Evolutionary conservation across 2,113 vertebrate genomes (phyloP), one percentile per base, ranked within the genome.

Genomic region (Onychostoma macrolepis): DNA sequence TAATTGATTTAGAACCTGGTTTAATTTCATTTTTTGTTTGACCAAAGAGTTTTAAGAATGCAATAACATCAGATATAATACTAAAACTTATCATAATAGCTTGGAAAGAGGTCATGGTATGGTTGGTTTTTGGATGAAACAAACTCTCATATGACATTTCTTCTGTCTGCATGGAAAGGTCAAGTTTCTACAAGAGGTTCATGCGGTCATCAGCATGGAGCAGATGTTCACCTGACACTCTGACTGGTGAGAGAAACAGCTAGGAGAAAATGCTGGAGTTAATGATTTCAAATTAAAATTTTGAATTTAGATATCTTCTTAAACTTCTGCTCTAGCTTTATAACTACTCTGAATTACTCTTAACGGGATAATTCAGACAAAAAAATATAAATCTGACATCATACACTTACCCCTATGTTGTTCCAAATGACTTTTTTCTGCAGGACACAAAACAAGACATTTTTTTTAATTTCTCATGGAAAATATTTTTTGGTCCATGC

Each of bases 221-320:
- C 36, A 65, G 58, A 9, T 45, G 15, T 45, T 12, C 56, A 67
- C 9, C 38, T 21, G 38, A 48, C 74, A 67, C 58, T n/a, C 30
- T 80, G n/a, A 80, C 56, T 7, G 80, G 80, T 82, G n/a, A 65
- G 80, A 82, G 74, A 76, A 48, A 28, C 63, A 67, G 0, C 11
- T 67, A 26, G 1, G 41, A 72, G 6, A 21, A 58, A n/a, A 61
- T 61, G 8, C 7, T 61, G 56, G 56, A n/a, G 56, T 61, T n/a
- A n/a, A 61, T 61, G 56, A 61, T 24, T 58, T 58, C 21, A 61
- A n/a, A 71, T 9, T 8, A 0, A 8, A 21, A 4, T 19, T 21
- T 67, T 15, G 7, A 30, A 21, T 75, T 17, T 28, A 45, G 24
- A 26, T 26, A 28, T 79, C 2, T 36, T 12, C 50, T 33, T 79